These are phyloP conservation scores for Spodoptera littoralis DNA, from an alignment of 2,888 invertebrate species.

Conservation along the genomic window DNA sequence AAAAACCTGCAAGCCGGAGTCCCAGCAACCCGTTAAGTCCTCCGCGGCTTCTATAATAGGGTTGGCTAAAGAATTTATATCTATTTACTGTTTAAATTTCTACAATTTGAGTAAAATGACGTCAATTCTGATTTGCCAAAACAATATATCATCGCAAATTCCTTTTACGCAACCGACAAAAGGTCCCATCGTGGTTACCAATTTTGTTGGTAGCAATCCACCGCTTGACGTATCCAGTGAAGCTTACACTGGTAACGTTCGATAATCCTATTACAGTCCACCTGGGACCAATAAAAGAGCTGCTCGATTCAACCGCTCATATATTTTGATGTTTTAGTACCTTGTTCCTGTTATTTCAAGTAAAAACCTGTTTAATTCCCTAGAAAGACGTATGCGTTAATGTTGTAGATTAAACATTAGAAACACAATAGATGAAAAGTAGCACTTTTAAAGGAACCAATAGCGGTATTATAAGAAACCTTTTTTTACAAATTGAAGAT, in stretches of 20 bases:
- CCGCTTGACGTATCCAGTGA: slow-evolving; percentile 38
- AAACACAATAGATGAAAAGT: no score
- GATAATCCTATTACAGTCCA: slow-evolving; percentile 65
- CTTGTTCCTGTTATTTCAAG: slow-evolving; percentile 24
- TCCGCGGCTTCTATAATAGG: no score
- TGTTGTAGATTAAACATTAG: background rate
- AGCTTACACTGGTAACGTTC: slow-evolving; percentile 38
- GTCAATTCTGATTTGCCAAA: background rate
- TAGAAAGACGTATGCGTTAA: slow-evolving; percentile 7
- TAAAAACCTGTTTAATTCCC: slow-evolving; percentile 8
- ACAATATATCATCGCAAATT: slow-evolving; percentile 23
- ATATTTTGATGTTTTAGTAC: slow-evolving; percentile 46
- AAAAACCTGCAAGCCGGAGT: no score
- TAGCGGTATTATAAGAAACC: no score
- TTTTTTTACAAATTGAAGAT: slow-evolving; percentile 8
- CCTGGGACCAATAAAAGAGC: slow-evolving; percentile 62
- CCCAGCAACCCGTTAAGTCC: no score
- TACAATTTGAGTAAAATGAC: no score
- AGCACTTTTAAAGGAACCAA: no score
- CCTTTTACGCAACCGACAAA: slow-evolving; percentile 49
- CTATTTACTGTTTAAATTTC: no score
- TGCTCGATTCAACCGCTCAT: slow-evolving; percentile 43
- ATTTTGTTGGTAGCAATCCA: slow-evolving; percentile 36
- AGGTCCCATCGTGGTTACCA: slow-evolving; percentile 33
- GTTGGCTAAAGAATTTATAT: no score